A percentile compares a stretch with the other conserved stretches of the same genome.
These are phyloP conservation scores for Chionoecetes opilio DNA, from an alignment of 1,140 invertebrate genomes.

Conservation along the genomic window DNA sequence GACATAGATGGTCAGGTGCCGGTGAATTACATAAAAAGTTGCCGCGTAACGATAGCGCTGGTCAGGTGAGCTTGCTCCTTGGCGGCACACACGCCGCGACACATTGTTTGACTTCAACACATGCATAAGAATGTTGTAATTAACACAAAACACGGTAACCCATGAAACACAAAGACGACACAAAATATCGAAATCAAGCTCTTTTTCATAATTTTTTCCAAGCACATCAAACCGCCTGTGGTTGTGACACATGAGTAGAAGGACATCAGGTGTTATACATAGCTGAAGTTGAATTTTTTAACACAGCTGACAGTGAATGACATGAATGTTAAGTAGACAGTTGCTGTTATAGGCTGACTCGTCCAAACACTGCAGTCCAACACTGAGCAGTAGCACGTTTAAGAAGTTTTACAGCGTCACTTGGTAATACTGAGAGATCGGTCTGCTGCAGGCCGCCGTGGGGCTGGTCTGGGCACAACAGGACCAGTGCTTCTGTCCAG, in stretches of 20 bases:
- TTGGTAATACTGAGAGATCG: slow-evolving; percentile 73
- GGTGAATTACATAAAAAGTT: too few species aligned
- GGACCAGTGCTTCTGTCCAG: slow-evolving; percentile 91
- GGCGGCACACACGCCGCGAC: not conserved
- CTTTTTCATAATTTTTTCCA: not conserved
- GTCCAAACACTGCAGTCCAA: not conserved
- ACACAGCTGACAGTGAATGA: too few species aligned
- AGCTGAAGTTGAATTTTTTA: too few species aligned
- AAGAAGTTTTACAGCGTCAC: slow-evolving; percentile 63
- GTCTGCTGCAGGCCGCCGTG: slow-evolving; percentile 61
- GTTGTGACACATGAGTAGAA: too few species aligned
- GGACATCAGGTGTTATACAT: too few species aligned
- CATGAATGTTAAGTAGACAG: too few species aligned
- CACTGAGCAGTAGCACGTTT: not conserved
- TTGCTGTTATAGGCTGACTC: not conserved
- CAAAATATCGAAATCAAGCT: not conserved
- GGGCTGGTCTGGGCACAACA: slow-evolving; percentile 86
- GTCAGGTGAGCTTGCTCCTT: not conserved
- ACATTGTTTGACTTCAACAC: not conserved
- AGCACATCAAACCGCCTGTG: too few species aligned
- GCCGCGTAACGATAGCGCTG: not conserved
- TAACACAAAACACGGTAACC: not conserved
- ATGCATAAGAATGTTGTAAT: not conserved
- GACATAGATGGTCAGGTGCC: too few species aligned
- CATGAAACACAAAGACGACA: slow-evolving; percentile 4